Evolutionary conservation across 2,888 invertebrate genomes (phyloP).

Genomic region (Eupsilia transversa): DNA sequence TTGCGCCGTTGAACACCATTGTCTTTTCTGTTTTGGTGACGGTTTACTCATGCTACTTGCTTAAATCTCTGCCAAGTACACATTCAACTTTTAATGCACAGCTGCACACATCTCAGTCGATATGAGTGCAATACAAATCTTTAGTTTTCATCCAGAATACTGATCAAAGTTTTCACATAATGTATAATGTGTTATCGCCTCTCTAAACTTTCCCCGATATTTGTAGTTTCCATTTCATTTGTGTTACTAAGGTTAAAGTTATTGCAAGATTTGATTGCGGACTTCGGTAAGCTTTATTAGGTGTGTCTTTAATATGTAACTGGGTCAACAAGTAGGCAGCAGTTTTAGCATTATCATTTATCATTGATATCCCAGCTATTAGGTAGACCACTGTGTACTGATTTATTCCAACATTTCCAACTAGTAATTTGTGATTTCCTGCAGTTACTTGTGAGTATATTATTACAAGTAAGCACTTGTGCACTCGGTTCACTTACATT

Average conservation of each 20-base stretch:
- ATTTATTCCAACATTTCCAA: conserved; percentile 41
- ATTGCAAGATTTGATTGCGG: conserved; percentile 26
- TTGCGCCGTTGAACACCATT: neutral
- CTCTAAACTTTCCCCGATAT: conserved; percentile 70
- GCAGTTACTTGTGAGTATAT: conserved; percentile 30
- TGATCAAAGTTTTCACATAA: conserved; percentile 57
- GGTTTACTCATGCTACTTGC: neutral
- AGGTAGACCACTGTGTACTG: conserved; percentile 17
- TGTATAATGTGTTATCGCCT: conserved; percentile 61
- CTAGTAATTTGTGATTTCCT: conserved; percentile 51
- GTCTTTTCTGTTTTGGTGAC: neutral
- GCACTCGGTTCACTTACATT: conserved; percentile 16
- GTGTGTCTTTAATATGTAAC: conserved; percentile 52
- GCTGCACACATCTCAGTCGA: conserved; percentile 31
- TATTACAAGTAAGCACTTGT: conserved; percentile 14
- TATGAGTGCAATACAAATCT: conserved; percentile 65
- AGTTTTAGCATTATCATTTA: conserved; percentile 49
- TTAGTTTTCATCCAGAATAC: conserved; percentile 66
- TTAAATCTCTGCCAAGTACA: conserved; percentile 28
- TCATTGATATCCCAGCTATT: conserved; percentile 50
- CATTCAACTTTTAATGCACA: conserved; percentile 32
- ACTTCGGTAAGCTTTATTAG: conserved; percentile 24
- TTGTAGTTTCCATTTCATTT: conserved; percentile 59
- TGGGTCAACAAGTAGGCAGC: conserved; percentile 54
- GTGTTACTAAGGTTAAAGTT: neutral